These are phyloP conservation scores for Streptopelia turtur DNA, from an alignment of 2,797 vertebrate genomes.

Conservation along the genomic window DNA sequence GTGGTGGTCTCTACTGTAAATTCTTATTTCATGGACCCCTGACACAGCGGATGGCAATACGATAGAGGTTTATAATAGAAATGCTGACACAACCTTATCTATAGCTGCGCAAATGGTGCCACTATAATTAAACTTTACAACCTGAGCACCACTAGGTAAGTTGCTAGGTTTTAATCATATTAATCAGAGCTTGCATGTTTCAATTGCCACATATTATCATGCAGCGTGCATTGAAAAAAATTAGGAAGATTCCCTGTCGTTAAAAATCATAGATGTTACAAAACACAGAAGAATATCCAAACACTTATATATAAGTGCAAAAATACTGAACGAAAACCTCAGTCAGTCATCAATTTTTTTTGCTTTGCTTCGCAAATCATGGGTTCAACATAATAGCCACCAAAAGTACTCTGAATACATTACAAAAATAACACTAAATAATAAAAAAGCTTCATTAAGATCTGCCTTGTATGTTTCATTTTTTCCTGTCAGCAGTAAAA, in stretches of 20 bases:
- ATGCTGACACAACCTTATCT: conserved; percentile 67
- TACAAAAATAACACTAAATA: conserved; percentile 4
- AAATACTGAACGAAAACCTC: conserved; percentile 48
- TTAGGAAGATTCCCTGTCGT: conserved; percentile 7
- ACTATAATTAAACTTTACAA: conserved; percentile 72
- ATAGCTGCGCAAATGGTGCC: conserved; percentile 50
- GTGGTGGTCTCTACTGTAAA: neutral
- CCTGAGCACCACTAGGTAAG: conserved; percentile 59
- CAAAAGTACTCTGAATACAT: neutral
- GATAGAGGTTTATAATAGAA: conserved; percentile 65
- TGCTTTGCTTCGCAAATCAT: neutral
- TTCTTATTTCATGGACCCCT: conserved; percentile 2
- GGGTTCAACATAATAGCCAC: neutral
- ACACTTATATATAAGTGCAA: conserved; percentile 19
- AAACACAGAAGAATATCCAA: conserved; percentile 56
- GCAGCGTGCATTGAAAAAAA: conserved; percentile 47
- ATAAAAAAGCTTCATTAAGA: conserved; percentile 51
- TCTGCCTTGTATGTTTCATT: neutral
- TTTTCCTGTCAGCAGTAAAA: conserved; percentile 35
- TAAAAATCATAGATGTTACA: conserved; percentile 52
- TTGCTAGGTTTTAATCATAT: conserved; percentile 69
- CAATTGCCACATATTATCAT: conserved; percentile 60
- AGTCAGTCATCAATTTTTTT: neutral
- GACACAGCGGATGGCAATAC: conserved; percentile 3
- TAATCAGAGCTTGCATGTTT: conserved; percentile 63